phyloP scores from a whole-genome alignment of 2,888 invertebrate genomes.

The Caenorhabditis sinica region DNA sequence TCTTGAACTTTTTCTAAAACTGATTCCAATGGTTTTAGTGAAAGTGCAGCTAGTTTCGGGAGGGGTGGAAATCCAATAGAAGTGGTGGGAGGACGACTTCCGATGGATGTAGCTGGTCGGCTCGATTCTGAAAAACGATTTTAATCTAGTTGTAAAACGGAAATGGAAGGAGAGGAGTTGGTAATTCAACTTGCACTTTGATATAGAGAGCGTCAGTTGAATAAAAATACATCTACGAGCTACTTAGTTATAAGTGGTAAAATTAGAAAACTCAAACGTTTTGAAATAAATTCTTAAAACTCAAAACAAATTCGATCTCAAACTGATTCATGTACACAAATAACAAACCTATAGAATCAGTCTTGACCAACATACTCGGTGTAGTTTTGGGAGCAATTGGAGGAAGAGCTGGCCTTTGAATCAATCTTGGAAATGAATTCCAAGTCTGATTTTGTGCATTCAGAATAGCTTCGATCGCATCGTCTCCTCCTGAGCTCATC shows the following conservation, averaged over 20 bases:
- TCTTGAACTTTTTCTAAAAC: neutral
- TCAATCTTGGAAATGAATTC: constrained; percentile 22
- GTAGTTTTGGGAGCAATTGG: constrained; percentile 54
- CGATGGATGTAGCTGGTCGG: constrained; percentile 39
- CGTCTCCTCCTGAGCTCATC: constrained; percentile 48
- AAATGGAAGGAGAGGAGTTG: neutral
- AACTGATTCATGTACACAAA: neutral
- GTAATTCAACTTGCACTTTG: neutral
- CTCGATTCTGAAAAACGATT: constrained; percentile 34
- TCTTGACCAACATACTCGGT: constrained; percentile 40
- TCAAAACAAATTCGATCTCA: neutral
- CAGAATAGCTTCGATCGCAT: constrained; percentile 47
- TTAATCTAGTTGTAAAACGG: constrained; percentile 1
- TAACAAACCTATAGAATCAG: constrained; percentile 41
- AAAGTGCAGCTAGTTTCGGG: constrained; percentile 30
- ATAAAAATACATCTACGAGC: too few relatives aligned
- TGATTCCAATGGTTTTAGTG: constrained; percentile 10
- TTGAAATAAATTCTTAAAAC: too few relatives aligned
- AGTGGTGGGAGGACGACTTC: constrained; percentile 27
- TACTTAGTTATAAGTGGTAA: too few relatives aligned
- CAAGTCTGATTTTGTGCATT: constrained; percentile 43
- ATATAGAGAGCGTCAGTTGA: neutral
- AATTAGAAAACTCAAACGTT: too few relatives aligned
- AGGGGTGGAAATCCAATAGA: constrained; percentile 42
- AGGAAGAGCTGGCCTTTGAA: constrained; percentile 35